Evolutionary conservation across 2,113 vertebrate species (phyloP).

Genomic region (Otocyon megalotis): DNA sequence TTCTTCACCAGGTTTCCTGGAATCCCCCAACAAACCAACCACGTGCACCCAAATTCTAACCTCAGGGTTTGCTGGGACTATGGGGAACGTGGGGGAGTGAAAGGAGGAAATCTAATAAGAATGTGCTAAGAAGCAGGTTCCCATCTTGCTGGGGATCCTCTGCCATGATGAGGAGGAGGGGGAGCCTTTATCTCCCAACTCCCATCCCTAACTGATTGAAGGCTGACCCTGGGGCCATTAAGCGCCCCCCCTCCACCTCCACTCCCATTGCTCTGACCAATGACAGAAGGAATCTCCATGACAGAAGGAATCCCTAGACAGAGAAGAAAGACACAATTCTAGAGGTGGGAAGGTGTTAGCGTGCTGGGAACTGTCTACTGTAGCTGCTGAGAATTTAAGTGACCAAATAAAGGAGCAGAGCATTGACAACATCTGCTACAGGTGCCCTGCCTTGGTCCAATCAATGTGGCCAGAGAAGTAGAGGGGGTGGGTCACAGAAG

Average conservation of each 20-base stretch:
- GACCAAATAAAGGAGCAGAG: accelerated
- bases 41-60: not conserved
- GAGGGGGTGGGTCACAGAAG: not conserved
- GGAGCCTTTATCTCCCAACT: not conserved
- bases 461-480: not conserved
- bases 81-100: not conserved
- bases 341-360: not conserved
- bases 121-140: not conserved
- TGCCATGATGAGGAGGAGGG: accelerated
- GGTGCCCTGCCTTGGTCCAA: not conserved
- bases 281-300: not conserved
- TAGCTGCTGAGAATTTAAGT: not conserved
- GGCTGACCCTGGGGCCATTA: not conserved
- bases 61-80: not conserved
- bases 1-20: not conserved
- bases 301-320: not conserved
- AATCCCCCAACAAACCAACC: too few relatives aligned
- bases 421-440: not conserved
- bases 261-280: not conserved
- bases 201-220: not conserved
- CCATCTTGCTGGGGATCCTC: not conserved
- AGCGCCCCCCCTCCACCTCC: not conserved
- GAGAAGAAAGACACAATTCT: not conserved
- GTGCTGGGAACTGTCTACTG: not conserved
- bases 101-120: not conserved